These are phyloP conservation scores for Nasonia longicornis DNA, from an alignment of 1,140 invertebrate genomes.

Conservation along the genomic window DNA sequence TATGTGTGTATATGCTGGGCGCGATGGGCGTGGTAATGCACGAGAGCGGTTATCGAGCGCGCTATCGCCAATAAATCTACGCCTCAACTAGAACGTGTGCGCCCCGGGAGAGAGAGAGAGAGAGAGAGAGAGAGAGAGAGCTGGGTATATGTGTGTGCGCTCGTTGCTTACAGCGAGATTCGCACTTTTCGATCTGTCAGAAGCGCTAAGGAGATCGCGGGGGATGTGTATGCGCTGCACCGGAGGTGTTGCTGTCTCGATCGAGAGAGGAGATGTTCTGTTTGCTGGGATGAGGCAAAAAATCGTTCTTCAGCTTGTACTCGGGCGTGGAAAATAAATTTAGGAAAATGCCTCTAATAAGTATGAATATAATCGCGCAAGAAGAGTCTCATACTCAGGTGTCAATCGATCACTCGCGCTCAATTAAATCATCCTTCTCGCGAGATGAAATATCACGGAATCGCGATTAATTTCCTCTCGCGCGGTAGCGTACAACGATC, in stretches of 20 bases:
- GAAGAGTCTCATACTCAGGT: neutral
- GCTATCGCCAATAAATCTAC: conserved; percentile 65
- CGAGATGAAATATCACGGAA: neutral
- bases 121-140: neutral
- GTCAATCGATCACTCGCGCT: neutral
- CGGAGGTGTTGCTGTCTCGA: neutral
- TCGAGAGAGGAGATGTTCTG: neutral
- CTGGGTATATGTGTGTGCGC: neutral
- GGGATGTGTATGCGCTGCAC: neutral
- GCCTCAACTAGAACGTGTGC: conserved; percentile 64
- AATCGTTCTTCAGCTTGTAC: neutral
- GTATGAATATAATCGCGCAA: too few species aligned
- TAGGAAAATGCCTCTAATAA: too few species aligned
- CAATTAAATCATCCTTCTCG: neutral
- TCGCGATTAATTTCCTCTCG: neutral
- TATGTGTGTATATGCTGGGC: conserved; percentile 29
- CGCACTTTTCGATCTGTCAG: conserved; percentile 37
- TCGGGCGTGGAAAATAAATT: too few species aligned
- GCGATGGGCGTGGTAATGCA: conserved; percentile 63
- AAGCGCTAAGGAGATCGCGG: neutral
- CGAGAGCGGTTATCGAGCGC: conserved; percentile 61
- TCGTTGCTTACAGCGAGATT: neutral
- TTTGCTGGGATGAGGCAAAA: neutral
- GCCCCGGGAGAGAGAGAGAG: conserved; percentile 7
- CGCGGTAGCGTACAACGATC: neutral